Evolutionary conservation across 2,113 vertebrate species (phyloP).

Genomic region (Pheucticus melanocephalus): DNA sequence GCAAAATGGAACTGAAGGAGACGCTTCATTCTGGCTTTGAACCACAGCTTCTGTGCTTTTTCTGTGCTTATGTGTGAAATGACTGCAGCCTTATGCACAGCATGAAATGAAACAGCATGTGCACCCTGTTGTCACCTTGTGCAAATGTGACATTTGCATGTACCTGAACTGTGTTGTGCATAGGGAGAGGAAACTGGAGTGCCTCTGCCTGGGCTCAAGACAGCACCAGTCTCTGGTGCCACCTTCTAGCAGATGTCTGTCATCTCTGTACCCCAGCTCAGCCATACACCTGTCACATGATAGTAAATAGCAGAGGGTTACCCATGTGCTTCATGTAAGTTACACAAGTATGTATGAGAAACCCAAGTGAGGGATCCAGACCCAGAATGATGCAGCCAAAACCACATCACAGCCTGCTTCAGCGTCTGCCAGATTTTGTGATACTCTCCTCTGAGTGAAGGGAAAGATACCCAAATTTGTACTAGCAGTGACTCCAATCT

Average conservation of each 20-base stretch:
- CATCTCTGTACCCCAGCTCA: not conserved
- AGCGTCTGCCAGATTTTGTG: not conserved
- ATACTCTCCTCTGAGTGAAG: not conserved
- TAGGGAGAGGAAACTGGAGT: not conserved
- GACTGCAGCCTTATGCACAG: not conserved
- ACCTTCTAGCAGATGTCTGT: not conserved
- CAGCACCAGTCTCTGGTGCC: not conserved
- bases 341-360: not conserved
- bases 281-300: rapidly evolving
- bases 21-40: not conserved
- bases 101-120: not conserved
- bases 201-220: not conserved
- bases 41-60: not conserved
- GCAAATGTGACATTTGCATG: not conserved
- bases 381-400: not conserved
- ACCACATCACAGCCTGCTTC: not conserved
- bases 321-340: not conserved
- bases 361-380: not conserved
- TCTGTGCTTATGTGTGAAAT: not conserved
- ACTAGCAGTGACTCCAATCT: not conserved
- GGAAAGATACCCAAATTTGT: not conserved
- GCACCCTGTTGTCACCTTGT: not conserved
- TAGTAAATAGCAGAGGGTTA: not conserved
- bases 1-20: not conserved
- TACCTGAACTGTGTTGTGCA: not conserved